phyloP scores from a whole-genome alignment of 2,797 vertebrate species.

The Mormyrus hasselquistii region DNA sequence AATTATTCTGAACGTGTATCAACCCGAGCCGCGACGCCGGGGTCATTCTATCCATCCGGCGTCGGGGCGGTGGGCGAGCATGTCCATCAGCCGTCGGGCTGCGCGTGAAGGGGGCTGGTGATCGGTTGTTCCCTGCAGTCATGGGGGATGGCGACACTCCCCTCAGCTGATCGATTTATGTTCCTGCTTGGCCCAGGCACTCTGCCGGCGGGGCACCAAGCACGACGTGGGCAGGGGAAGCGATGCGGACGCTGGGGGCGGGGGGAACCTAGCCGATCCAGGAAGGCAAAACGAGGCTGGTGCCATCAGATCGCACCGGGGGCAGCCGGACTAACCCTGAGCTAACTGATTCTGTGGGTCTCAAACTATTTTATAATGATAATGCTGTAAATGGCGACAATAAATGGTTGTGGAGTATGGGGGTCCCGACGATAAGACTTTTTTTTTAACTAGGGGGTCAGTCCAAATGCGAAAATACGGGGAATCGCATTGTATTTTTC shows the following conservation, averaged over 20 bases:
- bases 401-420: not conserved
- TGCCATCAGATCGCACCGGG: not conserved
- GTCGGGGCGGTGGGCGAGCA: not conserved
- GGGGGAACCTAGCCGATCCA: conserved; percentile 44
- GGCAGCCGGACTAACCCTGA: not conserved
- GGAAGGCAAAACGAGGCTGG: not conserved
- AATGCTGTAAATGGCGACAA: not conserved
- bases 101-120: not conserved
- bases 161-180: conserved; percentile 53
- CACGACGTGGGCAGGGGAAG: conserved; percentile 36
- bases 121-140: conserved; percentile 17
- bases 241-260: conserved; percentile 39
- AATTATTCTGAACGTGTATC: not conserved
- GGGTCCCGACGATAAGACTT: not conserved
- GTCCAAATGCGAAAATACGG: not conserved
- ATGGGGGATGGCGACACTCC: conserved; percentile 18
- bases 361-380: not conserved
- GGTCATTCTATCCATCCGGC: not conserved
- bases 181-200: conserved; percentile 51
- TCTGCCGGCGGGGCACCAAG: not conserved
- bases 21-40: not conserved
- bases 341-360: not conserved
- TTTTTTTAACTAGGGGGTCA: not conserved
- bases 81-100: not conserved
- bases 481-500: not conserved